These are phyloP conservation scores for Carcinoscorpius rotundicauda DNA, from an alignment of 1,140 invertebrate genomes.

Conservation along the genomic window DNA sequence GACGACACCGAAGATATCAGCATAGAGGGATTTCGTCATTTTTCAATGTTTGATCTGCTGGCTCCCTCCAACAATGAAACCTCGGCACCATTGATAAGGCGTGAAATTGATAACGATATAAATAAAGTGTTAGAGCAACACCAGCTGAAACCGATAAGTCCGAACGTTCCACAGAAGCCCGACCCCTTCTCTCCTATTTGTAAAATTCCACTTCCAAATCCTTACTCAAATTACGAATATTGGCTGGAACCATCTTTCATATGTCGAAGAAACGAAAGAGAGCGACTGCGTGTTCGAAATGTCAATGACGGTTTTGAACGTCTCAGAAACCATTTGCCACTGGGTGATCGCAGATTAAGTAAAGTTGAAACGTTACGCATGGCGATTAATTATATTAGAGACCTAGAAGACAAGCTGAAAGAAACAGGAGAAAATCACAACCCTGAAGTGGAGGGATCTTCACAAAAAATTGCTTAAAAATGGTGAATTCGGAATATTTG, in stretches of 20 bases:
- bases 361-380: slow-evolving; percentile 38
- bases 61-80: too few species aligned
- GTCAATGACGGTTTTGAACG: slow-evolving; percentile 69
- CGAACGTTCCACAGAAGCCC: too few species aligned
- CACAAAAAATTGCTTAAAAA: too few species aligned
- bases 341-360: slow-evolving; percentile 35
- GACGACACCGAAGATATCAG: too few species aligned
- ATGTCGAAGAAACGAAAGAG: slow-evolving; percentile 32
- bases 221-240: slow-evolving; percentile 28
- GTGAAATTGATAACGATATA: too few species aligned
- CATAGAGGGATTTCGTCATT: too few species aligned
- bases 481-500: too few species aligned
- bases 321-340: slow-evolving; percentile 57
- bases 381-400: slow-evolving; percentile 37
- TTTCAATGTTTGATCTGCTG: too few species aligned
- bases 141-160: too few species aligned
- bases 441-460: too few species aligned
- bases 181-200: slow-evolving; percentile 33
- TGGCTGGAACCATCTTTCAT: slow-evolving; percentile 27
- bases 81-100: too few species aligned
- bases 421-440: slow-evolving; percentile 14
- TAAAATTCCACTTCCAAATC: slow-evolving; percentile 30
- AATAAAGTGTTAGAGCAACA: too few species aligned
- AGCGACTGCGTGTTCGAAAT: slow-evolving; percentile 50
- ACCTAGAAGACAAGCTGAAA: slow-evolving; percentile 32